Base-by-base conservation (phyloP, 2,888 invertebrate species). In the Lasioglossum lativentre region DNA sequence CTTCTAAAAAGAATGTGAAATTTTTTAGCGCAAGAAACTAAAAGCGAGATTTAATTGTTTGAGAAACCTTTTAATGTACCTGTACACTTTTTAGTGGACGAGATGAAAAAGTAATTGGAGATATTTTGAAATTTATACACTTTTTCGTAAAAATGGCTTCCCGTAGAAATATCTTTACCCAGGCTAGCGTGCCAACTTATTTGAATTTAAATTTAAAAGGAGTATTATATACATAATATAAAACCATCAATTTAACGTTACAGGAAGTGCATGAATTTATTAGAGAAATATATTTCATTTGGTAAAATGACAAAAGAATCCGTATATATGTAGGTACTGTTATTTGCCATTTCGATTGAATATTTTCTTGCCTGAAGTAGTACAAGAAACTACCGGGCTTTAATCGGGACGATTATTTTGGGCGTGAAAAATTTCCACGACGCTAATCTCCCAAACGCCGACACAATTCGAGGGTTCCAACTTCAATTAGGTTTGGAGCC, bases 401-500 rank as follows among this genome's bases (percentile, higher is more conserved):
- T 85, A 72, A 84, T 78, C 68, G 42, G 52, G 27, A 63, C 68
- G 77, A 83, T 87, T 86, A 87, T 86, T 87, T 86, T 75, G 23
- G 40, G 71, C 52, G 70, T 78, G 70, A 66, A 83, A 81, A 86
- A 85, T 82, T 82, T 78, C 75, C 75, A 30, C 78, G 80, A 71
- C 73, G 82, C 86, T 89, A 90, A 90, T 91, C 83, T 83, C 72
- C 30, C 68, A 76, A 83, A 83, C 68, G 73, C 73, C 86, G 80
- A 82, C 83, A 83, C 90, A 87, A 85, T 91, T 88, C 81, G 68
- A 88, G 85, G 87, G 84, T 74, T 78, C 85, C 83, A 77, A 79
- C 89, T 92, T 91, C 93, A 93, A 93, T 93, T 93, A 93, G 92
- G 90, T 92, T 93, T 92, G 90, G 83, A 77, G 88, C 78, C 87